Base-by-base conservation (phyloP, 1,140 invertebrate species). In the Drosophila truncata region DNA sequence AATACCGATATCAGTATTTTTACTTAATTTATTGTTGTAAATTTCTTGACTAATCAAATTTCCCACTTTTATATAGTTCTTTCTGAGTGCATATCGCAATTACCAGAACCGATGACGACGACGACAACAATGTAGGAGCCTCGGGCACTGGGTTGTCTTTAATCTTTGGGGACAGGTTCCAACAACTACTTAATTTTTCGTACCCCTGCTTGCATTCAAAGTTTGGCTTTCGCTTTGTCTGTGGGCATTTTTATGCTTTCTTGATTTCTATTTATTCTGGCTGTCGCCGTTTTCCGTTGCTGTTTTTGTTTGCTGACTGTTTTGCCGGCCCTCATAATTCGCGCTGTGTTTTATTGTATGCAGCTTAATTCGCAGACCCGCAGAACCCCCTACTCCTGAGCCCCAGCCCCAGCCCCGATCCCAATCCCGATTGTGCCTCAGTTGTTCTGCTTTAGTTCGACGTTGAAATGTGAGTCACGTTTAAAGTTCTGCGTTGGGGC, bases 381-480 rank as follows among this genome's bases (percentile, higher is more conserved):
- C 55, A 42, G 49, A 20, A 46, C 44, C 59, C 59, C 39, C 42
- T 6, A 2, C 18, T 20, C 29, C 49, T 31, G 11, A 47, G 39
- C 25, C 41, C 42, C 25, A 31, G 13, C n/a, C 23, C 33, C 47
- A n/a, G 3, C 14, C 25, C 14, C 27, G 27, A 3, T 4, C 8
- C 42, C 29, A 41, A 50, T 46, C 52, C 52, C 39, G 27, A 67
- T 67, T 66, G 76, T 73, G 57, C 39, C 31, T 35, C 50, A 35
- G 50, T 35, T 55, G 50, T 35, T 55, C 33, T 37, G 52, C 52
- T 55, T 55, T 37, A 55, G 52, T 55, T 29, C 33, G 35, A 20
- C 57, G 57, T 84, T 81, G 52, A 85, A 84, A 88, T 88, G 81
- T 90, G 69, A 88, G 85, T 90, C 84, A 88, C 84, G 85, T 88